These are phyloP conservation scores for Smittia sp. DNA, from an alignment of 2,888 invertebrate species.

Conservation along the genomic window DNA sequence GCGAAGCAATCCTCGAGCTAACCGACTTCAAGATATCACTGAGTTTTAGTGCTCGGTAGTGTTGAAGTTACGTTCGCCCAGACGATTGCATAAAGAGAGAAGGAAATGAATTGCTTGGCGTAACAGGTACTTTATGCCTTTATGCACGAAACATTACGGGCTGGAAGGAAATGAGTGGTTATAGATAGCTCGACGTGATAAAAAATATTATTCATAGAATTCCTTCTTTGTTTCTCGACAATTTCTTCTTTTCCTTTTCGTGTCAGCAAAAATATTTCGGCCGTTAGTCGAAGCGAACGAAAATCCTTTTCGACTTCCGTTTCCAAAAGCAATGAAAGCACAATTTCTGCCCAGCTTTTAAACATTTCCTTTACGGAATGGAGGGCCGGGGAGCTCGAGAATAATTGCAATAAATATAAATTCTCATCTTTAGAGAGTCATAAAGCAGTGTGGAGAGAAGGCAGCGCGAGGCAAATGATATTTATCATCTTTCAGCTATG, in stretches of 20 bases:
- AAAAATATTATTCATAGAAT: constrained; percentile 26
- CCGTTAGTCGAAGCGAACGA: constrained; percentile 1
- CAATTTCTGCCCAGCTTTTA: constrained; percentile 4
- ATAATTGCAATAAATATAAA: constrained; percentile 39
- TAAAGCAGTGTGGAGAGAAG: constrained; percentile 1
- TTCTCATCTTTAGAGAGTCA: constrained; percentile 32
- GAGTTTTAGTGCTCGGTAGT: background rate
- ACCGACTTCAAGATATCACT: background rate
- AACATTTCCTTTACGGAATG: background rate
- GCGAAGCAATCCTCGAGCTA: background rate
- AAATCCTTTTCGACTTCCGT: constrained; percentile 32
- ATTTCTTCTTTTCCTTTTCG: constrained; percentile 19
- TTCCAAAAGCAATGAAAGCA: constrained; percentile 6
- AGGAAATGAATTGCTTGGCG: background rate
- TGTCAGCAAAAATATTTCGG: constrained; percentile 26
- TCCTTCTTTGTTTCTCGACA: constrained; percentile 14
- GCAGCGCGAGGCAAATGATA: constrained; percentile 8
- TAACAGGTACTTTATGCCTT: constrained; percentile 21
- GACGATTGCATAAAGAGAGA: background rate
- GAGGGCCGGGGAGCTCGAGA: background rate
- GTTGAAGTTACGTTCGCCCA: background rate
- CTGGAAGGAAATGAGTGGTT: constrained; percentile 38
- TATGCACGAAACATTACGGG: constrained; percentile 24
- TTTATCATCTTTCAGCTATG: constrained; percentile 39
- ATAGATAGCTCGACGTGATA: constrained; percentile 32